Base-by-base conservation (phyloP, 2,113 vertebrate species). In the Hydrolagus affinis region DNA sequence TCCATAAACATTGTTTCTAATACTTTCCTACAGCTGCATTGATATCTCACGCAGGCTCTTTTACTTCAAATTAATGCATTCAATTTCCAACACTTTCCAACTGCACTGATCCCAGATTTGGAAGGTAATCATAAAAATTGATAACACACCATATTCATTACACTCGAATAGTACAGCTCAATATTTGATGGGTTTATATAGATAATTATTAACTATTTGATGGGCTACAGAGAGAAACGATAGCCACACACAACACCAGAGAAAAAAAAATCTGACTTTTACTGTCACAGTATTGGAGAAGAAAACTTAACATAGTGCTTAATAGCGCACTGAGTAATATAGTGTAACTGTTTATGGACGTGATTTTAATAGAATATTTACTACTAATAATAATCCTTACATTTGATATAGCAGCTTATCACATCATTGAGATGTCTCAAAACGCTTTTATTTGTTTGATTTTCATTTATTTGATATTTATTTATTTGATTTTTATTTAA, bases 31-130 rank as follows among this genome's bases (percentile, higher is more conserved):
- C 25, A 83, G 32, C 60, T 19, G 1, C 14, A 21, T 30, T 83
- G 62, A 11, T 66, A 83, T 21, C 66, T 83, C 78, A 64, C 30
- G 62, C 17, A 30, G 12, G 1, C 59, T n/a, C 28, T 44, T 44
- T 17, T 32, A 83, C 6, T 83, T 83, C 78, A 68, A 83, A 83
- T 28, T 83, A 8, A 66, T 9, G 15, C 25, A 68, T 83, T 64
- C 23, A 66, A 83, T 64, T 83, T 83, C 66, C 77, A 80, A 60
- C 23, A 80, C 17, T 57, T 80, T 80, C 15, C 15, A 66, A 32
- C 44, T 32, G 6, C 10, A 21, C 59, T 66, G 66, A 66, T 30
- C 62, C 21, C 17, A 30, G 78, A n/a, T 21, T 83, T 83, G 23
- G 25, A 66, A 83, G 25, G 25, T 68, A 66, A 83, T 66, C 19